phyloP scores from a whole-genome alignment of 30 jellyfish, hydroid and myxozoan genomes.

The Hydractinia symbiolongicarpus region DNA sequence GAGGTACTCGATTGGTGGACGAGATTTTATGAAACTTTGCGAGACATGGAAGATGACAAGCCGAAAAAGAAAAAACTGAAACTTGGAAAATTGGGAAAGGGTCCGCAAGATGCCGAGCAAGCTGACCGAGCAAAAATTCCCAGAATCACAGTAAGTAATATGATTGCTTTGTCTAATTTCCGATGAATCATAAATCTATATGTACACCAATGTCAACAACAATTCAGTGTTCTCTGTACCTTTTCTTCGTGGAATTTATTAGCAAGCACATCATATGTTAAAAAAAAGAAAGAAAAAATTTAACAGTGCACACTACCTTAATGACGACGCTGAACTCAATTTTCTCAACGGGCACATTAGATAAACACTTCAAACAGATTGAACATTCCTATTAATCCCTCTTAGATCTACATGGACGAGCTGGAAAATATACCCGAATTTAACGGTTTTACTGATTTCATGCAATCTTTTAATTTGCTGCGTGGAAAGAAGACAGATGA shows the following conservation, averaged over 20 bases:
- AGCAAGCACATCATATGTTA: no score
- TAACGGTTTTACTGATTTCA: conserved; percentile 75
- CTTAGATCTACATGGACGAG: conserved; percentile 34
- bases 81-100: conserved; percentile 12
- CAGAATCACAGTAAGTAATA: neutral
- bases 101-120: conserved; percentile 12
- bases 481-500: conserved; percentile 97
- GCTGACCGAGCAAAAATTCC: conserved; percentile 27
- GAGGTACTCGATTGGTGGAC: conserved; percentile 97
- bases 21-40: conserved; percentile 79
- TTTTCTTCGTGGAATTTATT: no score
- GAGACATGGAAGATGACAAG: conserved; percentile 45
- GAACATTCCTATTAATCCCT: neutral
- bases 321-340: no score
- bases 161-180: neutral
- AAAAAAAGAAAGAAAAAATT: no score
- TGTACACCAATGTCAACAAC: no score
- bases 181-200: neutral
- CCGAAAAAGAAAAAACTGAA: conserved; percentile 19
- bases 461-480: conserved; percentile 59
- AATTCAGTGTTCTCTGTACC: no score
- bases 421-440: conserved; percentile 79
- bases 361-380: no score
- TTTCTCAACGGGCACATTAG: no score
- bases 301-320: no score